A percentile compares a stretch with the other conserved stretches of the same genome.
phyloP scores from a whole-genome alignment of 1,140 invertebrate genomes.

The Idris sp. region DNA sequence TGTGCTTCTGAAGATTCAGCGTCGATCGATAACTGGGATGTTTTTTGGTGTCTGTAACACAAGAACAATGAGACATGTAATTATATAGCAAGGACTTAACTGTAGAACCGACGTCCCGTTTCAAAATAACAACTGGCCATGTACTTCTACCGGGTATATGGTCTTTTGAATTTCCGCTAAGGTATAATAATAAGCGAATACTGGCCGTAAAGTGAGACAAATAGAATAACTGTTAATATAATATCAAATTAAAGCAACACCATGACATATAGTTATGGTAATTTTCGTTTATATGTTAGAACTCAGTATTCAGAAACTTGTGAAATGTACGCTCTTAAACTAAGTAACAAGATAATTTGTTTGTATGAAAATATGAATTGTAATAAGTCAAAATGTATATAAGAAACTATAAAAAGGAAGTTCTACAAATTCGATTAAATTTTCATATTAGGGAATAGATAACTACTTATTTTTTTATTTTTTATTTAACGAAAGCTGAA shows the following conservation, averaged over 20 bases:
- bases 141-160: constrained; percentile 23
- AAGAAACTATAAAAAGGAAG: too few relatives aligned
- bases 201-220: constrained; percentile 25
- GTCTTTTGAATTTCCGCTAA: constrained; percentile 27
- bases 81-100: constrained; percentile 44
- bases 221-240: constrained; percentile 28
- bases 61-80: constrained; percentile 30
- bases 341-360: too few relatives aligned
- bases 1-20: constrained; percentile 31
- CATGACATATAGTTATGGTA: neutral
- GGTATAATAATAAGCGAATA: constrained; percentile 21
- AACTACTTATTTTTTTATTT: too few relatives aligned
- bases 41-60: constrained; percentile 1
- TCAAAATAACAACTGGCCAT: constrained; percentile 31
- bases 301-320: too few relatives aligned
- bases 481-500: too few relatives aligned
- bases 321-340: too few relatives aligned
- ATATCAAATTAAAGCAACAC: constrained; percentile 26
- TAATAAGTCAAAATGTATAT: too few relatives aligned
- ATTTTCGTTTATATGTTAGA: too few relatives aligned
- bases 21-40: constrained; percentile 21
- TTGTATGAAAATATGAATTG: too few relatives aligned
- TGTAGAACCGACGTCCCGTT: constrained; percentile 41
- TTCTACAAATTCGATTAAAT: too few relatives aligned
- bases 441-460: too few relatives aligned